These are phyloP conservation scores for Drosophila aff. DNA, from an alignment of 1,140 invertebrate genomes.

Conservation along the genomic window DNA sequence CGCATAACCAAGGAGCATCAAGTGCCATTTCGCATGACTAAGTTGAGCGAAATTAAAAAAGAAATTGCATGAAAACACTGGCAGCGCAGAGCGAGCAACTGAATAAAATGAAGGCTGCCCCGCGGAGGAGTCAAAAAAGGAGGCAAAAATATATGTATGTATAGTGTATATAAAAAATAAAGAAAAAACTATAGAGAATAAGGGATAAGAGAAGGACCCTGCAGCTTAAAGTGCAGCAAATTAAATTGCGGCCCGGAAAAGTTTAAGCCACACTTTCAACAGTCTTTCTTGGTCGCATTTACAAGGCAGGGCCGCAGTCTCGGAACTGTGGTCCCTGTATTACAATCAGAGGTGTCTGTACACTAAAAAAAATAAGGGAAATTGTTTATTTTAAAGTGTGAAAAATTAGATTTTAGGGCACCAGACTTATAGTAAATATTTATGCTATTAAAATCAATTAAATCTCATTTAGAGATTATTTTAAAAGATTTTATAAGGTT, in stretches of 20 bases:
- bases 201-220: constrained; percentile 11
- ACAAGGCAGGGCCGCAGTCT: constrained; percentile 20
- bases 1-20: constrained; percentile 64
- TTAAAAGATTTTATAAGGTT: not conserved
- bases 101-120: constrained; percentile 52
- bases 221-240: constrained; percentile 73
- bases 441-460: not conserved
- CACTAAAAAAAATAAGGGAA: not conserved
- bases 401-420: not conserved
- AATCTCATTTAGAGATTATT: not conserved
- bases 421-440: not conserved
- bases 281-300: constrained; percentile 30
- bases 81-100: constrained; percentile 18
- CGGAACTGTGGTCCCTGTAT: not conserved
- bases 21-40: constrained; percentile 79
- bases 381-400: fast-evolving
- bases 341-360: constrained; percentile 1
- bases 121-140: constrained; percentile 30
- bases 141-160: not conserved
- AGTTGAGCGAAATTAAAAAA: constrained; percentile 76
- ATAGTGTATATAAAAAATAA: not conserved
- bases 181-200: constrained; percentile 1
- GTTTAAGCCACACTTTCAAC: constrained; percentile 23
- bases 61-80: constrained; percentile 65
- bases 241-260: constrained; percentile 54